Evolutionary conservation across 2,888 invertebrate species (phyloP), one percentile per base, ranked within the genome.

Genomic region (Nymphalis polychloros): DNA sequence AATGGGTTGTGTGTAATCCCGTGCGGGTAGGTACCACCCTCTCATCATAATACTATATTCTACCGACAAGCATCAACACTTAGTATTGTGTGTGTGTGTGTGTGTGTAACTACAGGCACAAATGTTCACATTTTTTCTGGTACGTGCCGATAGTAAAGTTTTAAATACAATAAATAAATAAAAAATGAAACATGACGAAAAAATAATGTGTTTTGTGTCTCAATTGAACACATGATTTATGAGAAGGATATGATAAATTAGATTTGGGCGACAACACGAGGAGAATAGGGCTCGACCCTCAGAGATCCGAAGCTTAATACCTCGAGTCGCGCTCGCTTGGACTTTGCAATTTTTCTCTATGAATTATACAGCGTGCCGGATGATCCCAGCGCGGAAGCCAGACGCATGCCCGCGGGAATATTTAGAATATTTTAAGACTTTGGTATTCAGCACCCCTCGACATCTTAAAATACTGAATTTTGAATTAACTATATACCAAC

Each of bases 281-380:
- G n/a, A 46, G 63, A 60, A 55, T 27, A 50, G 61, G 55, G 49
- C 19, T n/a, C 57, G 46, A 63, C 68, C 68, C 68, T 60, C 19
- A 65, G 41, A 59, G 59, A 41, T 48, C 55, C 49, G 59, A 16
- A 23, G 63, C 57, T 60, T 60, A 60, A 68, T 68, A 20, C 27
- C 52, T 60, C 68, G n/a, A 17, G 53, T 55, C 63, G 65, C 27
- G 59, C 63, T 55, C 60, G 27, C 67, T 76, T 68, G 75, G 77
- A 76, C 75, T 72, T 75, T 70, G 59, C 74, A 70, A 75, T 75
- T 74, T 75, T 76, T 75, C 74, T 73, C 70, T 68, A 65, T 74
- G 76, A 77, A 74, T 76, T 76, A 76, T 72, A 20, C 52, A 59
- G 46, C 59, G 55, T 52, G 41, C 64, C 50, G 63, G 60, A 53